Conservation (phyloP, 2,113 vertebrate species). For the Aplodontia rufa region DNA sequence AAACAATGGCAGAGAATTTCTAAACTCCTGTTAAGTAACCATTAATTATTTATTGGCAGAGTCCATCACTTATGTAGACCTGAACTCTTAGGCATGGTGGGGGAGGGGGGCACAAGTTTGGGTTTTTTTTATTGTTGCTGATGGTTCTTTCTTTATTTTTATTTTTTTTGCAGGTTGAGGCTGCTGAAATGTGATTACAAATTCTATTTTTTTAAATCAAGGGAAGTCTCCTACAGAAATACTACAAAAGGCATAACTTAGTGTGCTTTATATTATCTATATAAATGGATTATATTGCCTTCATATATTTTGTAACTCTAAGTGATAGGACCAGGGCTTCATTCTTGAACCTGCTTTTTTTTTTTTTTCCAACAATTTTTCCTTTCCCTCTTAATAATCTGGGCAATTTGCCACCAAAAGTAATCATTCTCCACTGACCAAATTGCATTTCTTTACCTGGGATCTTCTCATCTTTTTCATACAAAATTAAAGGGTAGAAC, state of each 20-base stretch:
- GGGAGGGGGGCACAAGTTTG: neutral
- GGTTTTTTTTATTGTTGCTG: too few relatives aligned
- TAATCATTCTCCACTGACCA: neutral
- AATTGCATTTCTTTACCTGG: neutral
- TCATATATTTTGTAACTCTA: neutral
- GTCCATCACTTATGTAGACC: conserved; percentile 5
- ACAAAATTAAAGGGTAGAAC: neutral
- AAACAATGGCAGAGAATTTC: conserved; percentile 54
- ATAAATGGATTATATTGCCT: neutral
- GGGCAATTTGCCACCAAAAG: neutral
- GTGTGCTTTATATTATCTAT: neutral
- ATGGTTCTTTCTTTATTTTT: neutral
- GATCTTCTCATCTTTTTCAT: neutral
- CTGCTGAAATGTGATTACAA: neutral
- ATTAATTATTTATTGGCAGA: conserved; percentile 68
- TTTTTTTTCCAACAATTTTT: neutral
- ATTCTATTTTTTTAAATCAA: conserved; percentile 46
- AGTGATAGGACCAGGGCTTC: neutral
- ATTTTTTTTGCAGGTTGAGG: neutral
- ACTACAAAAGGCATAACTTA: neutral
- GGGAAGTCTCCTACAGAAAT: neutral
- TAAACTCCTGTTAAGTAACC: conserved; percentile 55
- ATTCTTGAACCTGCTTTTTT: neutral
- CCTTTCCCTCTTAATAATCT: neutral
- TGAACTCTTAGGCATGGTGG: neutral